Evolutionary conservation across 2,113 vertebrate genomes (phyloP).

Genomic region (Illadopsis cleaveri): DNA sequence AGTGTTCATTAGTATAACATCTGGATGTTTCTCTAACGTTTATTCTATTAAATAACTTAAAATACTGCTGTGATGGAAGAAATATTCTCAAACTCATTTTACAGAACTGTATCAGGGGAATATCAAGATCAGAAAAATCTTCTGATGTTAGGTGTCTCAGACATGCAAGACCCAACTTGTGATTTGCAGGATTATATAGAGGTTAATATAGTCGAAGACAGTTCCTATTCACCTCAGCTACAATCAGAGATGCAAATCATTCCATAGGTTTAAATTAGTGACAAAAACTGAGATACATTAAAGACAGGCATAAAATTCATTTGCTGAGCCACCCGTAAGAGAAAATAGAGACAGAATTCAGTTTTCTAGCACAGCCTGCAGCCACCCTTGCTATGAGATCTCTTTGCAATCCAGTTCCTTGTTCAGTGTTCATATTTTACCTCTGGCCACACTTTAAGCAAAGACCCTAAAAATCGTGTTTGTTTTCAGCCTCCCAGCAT

Average conservation of each 20-base stretch:
- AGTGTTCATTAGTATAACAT: not conserved
- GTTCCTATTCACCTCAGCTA: not conserved
- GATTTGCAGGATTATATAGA: not conserved
- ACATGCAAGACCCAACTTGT: not conserved
- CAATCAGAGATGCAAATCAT: not conserved
- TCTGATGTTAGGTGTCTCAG: not conserved
- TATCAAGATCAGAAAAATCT: not conserved
- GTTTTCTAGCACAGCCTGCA: not conserved
- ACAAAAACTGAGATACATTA: not conserved
- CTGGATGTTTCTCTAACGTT: not conserved
- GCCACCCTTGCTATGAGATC: not conserved
- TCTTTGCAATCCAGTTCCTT: not conserved
- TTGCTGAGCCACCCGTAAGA: not conserved
- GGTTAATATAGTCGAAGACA: not conserved
- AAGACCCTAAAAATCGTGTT: not conserved
- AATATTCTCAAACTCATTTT: not conserved
- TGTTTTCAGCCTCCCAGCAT: not conserved
- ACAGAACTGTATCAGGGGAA: not conserved
- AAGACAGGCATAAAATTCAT: not conserved
- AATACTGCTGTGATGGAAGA: not conserved
- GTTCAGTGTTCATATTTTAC: not conserved
- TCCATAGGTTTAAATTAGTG: not conserved
- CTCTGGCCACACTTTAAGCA: not conserved
- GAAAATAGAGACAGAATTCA: not conserved
- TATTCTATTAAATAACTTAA: not conserved